Evolutionary conservation across 2,888 invertebrate species (phyloP).

Genomic region (Macrosiphum euphorbiae): DNA sequence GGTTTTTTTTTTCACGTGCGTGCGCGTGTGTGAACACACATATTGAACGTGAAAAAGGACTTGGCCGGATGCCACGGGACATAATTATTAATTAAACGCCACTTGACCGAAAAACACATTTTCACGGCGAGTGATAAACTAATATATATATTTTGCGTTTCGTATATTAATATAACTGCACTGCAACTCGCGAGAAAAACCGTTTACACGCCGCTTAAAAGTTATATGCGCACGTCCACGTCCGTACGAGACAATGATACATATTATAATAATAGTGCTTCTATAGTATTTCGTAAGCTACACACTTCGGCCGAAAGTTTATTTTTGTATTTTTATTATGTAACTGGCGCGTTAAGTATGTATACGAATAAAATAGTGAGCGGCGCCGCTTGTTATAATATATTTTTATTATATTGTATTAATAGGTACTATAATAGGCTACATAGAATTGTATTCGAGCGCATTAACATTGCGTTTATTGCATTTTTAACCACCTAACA

Average conservation of each 20-base stretch:
- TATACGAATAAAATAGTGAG: not conserved
- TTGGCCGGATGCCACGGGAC: slow-evolving; percentile 11
- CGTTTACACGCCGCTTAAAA: not conserved
- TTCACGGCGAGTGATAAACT: slow-evolving; percentile 34
- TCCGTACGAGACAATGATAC: slow-evolving; percentile 1
- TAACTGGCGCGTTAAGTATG: not conserved
- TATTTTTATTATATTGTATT: not conserved
- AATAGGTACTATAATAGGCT: not conserved
- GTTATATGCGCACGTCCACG: not conserved
- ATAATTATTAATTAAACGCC: slow-evolving; percentile 44
- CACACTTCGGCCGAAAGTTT: not conserved
- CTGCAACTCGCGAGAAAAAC: not conserved
- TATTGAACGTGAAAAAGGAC: slow-evolving; percentile 37
- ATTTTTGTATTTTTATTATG: not conserved
- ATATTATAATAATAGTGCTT: slow-evolving; percentile 5
- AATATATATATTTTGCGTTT: not conserved
- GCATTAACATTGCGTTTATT: not conserved
- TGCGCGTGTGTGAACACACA: not conserved
- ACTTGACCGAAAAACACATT: slow-evolving; percentile 45
- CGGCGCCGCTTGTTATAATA: not conserved
- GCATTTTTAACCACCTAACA: not conserved
- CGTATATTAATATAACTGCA: not conserved
- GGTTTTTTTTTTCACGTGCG: slow-evolving; percentile 3
- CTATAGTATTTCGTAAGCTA: not conserved
- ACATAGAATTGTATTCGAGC: not conserved